phyloP scores from a whole-genome alignment of 2,113 vertebrate species.

The Paradoxurus hermaphroditus region DNA sequence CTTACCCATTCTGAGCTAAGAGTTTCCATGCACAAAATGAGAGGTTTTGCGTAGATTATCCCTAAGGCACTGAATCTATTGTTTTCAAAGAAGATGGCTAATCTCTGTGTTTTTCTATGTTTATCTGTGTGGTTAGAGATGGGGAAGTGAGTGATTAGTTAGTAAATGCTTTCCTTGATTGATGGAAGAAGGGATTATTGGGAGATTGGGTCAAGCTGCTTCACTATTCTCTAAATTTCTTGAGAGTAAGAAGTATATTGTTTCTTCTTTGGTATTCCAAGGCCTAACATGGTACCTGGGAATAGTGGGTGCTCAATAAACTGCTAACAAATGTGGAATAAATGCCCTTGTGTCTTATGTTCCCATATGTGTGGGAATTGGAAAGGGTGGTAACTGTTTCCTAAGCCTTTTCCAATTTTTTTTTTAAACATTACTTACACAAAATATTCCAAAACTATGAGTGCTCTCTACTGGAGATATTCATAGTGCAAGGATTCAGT shows the following conservation, averaged over 20 bases:
- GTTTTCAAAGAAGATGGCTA: background rate
- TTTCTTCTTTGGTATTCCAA: background rate
- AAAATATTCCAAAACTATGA: conserved; percentile 8
- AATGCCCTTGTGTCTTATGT: background rate
- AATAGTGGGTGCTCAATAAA: background rate
- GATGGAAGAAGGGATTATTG: background rate
- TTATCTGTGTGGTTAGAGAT: background rate
- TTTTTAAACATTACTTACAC: background rate
- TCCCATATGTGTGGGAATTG: background rate
- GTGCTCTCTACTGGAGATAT: conserved; percentile 53
- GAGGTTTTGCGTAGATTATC: background rate
- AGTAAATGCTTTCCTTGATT: background rate
- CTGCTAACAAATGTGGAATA: background rate
- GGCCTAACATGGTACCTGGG: background rate
- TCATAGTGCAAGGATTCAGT: background rate
- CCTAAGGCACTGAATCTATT: background rate
- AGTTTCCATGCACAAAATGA: conserved; percentile 14
- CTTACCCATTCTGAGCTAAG: background rate
- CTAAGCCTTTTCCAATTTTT: background rate
- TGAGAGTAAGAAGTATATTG: background rate
- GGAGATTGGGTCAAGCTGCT: background rate
- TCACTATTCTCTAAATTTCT: background rate
- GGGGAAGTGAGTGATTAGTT: background rate
- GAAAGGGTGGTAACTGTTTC: background rate
- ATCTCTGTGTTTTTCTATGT: background rate